Conservation (phyloP, 2,113 vertebrate species). For the Neodontobutis hainanensis region DNA sequence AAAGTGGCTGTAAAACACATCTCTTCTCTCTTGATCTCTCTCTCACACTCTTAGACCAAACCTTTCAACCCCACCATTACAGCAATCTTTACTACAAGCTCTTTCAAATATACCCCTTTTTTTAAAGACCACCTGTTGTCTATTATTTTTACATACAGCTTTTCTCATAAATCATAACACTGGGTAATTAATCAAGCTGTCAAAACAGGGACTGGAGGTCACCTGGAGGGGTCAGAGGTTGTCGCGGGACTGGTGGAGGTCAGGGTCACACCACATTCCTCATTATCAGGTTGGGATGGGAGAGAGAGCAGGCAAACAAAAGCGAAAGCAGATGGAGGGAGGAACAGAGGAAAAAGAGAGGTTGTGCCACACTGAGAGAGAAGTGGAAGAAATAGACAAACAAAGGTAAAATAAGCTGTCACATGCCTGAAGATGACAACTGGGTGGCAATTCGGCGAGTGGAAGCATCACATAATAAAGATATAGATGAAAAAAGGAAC, state of each 20-base stretch:
- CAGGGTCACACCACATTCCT: constrained; percentile 99
- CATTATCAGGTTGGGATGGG: constrained; percentile 99
- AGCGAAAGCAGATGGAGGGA: constrained; percentile 98
- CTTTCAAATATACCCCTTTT: constrained; percentile 85
- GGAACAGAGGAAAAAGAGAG: constrained; percentile 82
- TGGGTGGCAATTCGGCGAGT: constrained; percentile 77
- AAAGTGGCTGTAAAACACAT: constrained; percentile 85
- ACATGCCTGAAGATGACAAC: constrained; percentile 91
- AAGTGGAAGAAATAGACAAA: constrained; percentile 87
- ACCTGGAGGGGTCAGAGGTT: constrained; percentile 94
- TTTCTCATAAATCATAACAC: constrained; percentile 99
- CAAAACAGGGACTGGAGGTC: constrained; percentile 95
- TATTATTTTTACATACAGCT: constrained; percentile 99
- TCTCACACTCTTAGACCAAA: constrained; percentile 38
- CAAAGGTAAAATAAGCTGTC: constrained; percentile 97
- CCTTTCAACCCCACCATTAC: constrained; percentile 29
- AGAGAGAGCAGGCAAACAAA: constrained; percentile 97
- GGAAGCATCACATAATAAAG: constrained; percentile 62
- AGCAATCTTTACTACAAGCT: constrained; percentile 51
- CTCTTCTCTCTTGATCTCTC: constrained; percentile 35
- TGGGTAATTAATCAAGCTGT: constrained; percentile 99
- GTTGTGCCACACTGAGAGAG: constrained; percentile 79
- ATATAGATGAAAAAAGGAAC: constrained; percentile 20
- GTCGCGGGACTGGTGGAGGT: constrained; percentile 96
- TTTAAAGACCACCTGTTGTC: constrained; percentile 99